Base-by-base conservation (phyloP, 2,888 invertebrate genomes). In the Lysandra bellargus region DNA sequence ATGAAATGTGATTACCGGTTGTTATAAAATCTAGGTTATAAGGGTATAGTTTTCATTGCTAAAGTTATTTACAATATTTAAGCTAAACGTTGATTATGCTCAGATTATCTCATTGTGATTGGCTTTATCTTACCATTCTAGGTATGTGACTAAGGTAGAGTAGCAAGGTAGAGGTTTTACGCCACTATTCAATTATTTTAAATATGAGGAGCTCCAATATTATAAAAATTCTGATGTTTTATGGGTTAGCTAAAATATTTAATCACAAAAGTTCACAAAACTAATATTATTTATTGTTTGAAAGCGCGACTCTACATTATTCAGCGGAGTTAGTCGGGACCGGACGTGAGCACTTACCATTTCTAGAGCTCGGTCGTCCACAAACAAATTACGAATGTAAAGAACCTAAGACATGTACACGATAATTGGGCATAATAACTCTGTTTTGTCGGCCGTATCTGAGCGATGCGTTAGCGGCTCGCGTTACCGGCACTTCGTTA, bases 401-500 rank as follows among this genome's bases (percentile, higher is more conserved):
- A 37, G 69, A 69, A 37, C 33, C 69, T 69, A 69, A 69, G 69
- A 69, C 69, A 69, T 69, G 12, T 69, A 69, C 69, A 69, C 69
- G 69, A 69, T 69, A 33, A 69, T 33, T 69, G 69, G 69, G 33
- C 69, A 37, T 69, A 69, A 69, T 33, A 69, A 69, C 69, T 69
- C 14, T 69, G 69, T 69, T 69, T 69, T 37, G 33, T 33, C 33
- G 69, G 69, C 37, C 69, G 37, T 69, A 69, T 69, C 69, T 69
- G 5, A 33, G 69, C 33, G 69, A 64, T 64, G 64, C 64, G 69
- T 30, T 30, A 64, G 64, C 30, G 64, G 64, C 64, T 64, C 64
- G 64, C 64, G 64, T 64, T 30, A 64, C 64, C 69, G 37, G 14
- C 69, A 69, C 69, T 33, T 37, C 69, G 69, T 69, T 37, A 69